Evolutionary conservation across 2,888 invertebrate species (phyloP), one percentile per base, ranked within the genome.

Genomic region (Ceriagrion tenellum): DNA sequence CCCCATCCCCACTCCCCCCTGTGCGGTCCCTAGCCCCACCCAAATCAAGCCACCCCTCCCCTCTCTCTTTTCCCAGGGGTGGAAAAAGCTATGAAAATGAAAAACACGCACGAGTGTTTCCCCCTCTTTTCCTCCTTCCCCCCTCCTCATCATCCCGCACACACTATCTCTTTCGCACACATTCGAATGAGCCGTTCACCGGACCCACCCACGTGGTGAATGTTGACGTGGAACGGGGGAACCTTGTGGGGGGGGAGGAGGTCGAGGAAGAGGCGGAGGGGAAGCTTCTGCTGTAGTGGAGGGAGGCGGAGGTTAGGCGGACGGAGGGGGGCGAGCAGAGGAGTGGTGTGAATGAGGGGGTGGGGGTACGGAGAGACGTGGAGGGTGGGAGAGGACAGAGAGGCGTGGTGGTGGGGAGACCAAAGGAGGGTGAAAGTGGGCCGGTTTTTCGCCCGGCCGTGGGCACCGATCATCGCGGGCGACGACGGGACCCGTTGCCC

Each of bases 121-220:
- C n/a, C n/a, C n/a, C n/a, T n/a, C n/a, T n/a, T n/a, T n/a, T n/a
- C n/a, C n/a, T 23, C 8, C 69, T 69, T 26, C 23, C 69, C 69
- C 69, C 26, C 26, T 69, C 0, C 59, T 16, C 16, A 20, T 12
- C 16, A 3, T 59, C 16, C 12, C 59, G 20, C 59, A 8, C 26
- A 23, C 6, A 4, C n/a, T 69, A 26, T 69, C 81, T 81, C 81
- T 35, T 81, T 18, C 81, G 16, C 35, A 18, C 35, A 35, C 81
- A 81, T 81, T 35, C 81, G 81, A 81, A 81, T 81, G 81, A 35
- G 81, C 59, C 59, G 40, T 35, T 91, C 91, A 63, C 59, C 91
- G 40, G 55, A 93, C 93, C 91, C 91, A 91, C 93, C 93, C 93
- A 93, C 93, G 93, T 93, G 93, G 35, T 91, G 35, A 12, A 35